These are phyloP conservation scores for Epinotia nisella DNA, from an alignment of 2,888 invertebrate species.

Conservation along the genomic window DNA sequence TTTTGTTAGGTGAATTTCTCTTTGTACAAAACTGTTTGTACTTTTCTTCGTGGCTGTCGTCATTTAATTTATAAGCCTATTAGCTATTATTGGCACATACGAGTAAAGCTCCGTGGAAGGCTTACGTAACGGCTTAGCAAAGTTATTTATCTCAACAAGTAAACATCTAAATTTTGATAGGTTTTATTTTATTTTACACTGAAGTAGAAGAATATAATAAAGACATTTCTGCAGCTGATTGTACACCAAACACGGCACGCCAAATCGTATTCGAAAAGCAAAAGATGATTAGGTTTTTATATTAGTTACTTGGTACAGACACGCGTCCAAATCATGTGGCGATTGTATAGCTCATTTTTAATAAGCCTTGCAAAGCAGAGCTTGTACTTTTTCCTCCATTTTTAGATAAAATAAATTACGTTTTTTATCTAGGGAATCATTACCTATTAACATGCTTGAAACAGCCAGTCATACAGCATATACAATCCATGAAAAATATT, in stretches of 20 bases:
- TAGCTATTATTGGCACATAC: background rate
- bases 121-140: background rate
- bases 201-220: background rate
- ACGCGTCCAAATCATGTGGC: background rate
- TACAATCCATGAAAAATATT: too few relatives aligned
- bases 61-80: background rate
- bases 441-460: too few relatives aligned
- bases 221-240: background rate
- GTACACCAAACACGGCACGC: too few relatives aligned
- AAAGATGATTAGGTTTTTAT: background rate
- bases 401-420: too few relatives aligned
- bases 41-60: background rate
- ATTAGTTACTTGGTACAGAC: background rate
- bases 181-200: background rate
- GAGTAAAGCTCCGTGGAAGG: too few relatives aligned
- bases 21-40: background rate
- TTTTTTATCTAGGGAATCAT: too few relatives aligned
- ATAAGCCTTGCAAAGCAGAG: background rate
- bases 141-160: background rate
- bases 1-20: background rate
- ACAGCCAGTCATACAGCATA: too few relatives aligned
- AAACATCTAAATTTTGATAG: too few relatives aligned
- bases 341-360: background rate
- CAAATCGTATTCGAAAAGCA: too few relatives aligned
- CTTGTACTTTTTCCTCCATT: too few relatives aligned